Conservation (phyloP, 92 coral and sea anemone genomes). For the Epizoanthus stellaris region DNA sequence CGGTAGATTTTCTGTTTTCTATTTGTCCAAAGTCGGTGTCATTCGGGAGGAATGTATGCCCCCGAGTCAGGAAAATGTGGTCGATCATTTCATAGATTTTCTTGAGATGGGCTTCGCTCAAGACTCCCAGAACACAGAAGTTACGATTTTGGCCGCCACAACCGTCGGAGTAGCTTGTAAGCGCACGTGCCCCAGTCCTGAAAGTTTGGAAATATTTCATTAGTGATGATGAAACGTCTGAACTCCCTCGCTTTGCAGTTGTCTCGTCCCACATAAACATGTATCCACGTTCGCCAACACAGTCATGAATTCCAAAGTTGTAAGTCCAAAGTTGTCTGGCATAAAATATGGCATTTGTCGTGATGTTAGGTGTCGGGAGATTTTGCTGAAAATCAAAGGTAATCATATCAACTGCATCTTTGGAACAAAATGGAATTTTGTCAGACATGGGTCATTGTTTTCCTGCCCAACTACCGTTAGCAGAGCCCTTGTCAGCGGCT, state of each 20-base stretch:
- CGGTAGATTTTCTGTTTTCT: slow-evolving; percentile 39
- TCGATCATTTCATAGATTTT: slow-evolving; percentile 28
- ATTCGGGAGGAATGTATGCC: slow-evolving; percentile 57
- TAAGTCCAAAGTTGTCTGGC: slow-evolving; percentile 46
- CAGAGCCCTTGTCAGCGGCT: slow-evolving; percentile 23
- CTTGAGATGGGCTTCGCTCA: slow-evolving; percentile 26
- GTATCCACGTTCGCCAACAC: slow-evolving; percentile 38
- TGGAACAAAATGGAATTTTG: neutral
- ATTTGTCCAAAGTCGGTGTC: slow-evolving; percentile 61
- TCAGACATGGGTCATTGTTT: slow-evolving; percentile 1
- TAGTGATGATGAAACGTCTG: slow-evolving; percentile 40
- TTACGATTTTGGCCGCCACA: slow-evolving; percentile 58
- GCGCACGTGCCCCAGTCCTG: slow-evolving; percentile 37
- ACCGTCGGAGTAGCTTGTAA: slow-evolving; percentile 41
- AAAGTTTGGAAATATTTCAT: slow-evolving; percentile 13
- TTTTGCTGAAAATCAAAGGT: slow-evolving; percentile 46
- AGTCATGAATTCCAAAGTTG: slow-evolving; percentile 45
- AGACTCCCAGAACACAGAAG: slow-evolving; percentile 28
- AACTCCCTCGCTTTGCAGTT: slow-evolving; percentile 41
- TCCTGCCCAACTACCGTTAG: slow-evolving; percentile 34
- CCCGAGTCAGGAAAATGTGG: slow-evolving; percentile 48
- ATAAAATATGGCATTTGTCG: slow-evolving; percentile 19
- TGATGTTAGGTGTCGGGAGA: slow-evolving; percentile 37
- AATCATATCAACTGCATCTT: slow-evolving; percentile 51
- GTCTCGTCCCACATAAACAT: slow-evolving; percentile 58